phyloP scores from a whole-genome alignment of 2,888 invertebrate genomes.

The Drosophila longiperda region DNA sequence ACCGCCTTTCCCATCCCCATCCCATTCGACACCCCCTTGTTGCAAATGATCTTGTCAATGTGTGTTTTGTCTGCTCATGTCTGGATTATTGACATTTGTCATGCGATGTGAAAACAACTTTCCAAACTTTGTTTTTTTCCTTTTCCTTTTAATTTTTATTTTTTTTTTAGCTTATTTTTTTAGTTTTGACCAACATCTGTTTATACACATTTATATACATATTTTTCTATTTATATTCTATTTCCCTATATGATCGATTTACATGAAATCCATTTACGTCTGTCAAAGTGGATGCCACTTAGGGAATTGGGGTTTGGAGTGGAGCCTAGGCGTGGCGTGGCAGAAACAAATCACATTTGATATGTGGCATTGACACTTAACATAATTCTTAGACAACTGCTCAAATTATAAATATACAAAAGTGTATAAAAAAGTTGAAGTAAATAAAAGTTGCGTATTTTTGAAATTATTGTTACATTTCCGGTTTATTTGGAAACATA shows the following conservation, averaged over 20 bases:
- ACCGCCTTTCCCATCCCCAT: neutral
- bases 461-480: neutral
- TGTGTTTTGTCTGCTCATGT: conserved; percentile 22
- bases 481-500: too few relatives aligned
- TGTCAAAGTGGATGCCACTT: conserved; percentile 42
- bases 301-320: neutral
- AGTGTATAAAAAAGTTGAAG: neutral
- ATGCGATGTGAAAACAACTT: conserved; percentile 29
- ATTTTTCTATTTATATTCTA: neutral
- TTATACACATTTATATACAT: neutral
- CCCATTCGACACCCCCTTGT: neutral
- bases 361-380: neutral
- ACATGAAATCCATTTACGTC: conserved; percentile 1
- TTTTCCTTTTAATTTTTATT: neutral
- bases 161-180: neutral
- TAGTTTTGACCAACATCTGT: neutral
- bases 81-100: conserved; percentile 38
- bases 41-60: conserved; percentile 12
- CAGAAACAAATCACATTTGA: neutral
- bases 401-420: neutral
- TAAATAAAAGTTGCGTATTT: neutral
- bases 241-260: conserved; percentile 1
- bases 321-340: neutral
- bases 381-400: neutral
- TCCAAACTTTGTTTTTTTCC: conserved; percentile 31